These are phyloP conservation scores for Drosophila lacteicornis DNA, from an alignment of 1,140 invertebrate genomes.

Conservation along the genomic window DNA sequence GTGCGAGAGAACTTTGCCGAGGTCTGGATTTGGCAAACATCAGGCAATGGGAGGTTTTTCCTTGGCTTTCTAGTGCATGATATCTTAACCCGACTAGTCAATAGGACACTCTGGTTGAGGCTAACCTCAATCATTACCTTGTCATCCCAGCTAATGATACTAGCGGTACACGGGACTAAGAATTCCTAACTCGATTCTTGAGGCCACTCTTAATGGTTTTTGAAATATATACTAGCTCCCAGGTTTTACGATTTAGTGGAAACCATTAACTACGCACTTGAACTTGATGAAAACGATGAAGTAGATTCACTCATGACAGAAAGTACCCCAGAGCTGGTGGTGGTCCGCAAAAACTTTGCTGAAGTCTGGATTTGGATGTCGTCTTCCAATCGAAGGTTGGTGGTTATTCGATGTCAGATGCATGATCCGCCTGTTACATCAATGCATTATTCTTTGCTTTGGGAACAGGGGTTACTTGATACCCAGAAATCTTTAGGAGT, in stretches of 20 bases:
- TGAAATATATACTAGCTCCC: not conserved
- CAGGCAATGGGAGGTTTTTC: constrained; percentile 20
- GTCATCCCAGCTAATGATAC: not conserved
- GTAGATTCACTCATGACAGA: not conserved
- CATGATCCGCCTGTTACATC: constrained; percentile 19
- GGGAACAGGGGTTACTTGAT: not conserved
- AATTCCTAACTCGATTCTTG: not conserved
- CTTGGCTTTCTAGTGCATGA: constrained; percentile 1
- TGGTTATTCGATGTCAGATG: constrained; percentile 15
- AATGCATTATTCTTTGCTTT: not conserved
- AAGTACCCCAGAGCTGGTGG: not conserved
- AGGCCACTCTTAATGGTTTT: too few species aligned
- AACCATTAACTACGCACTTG: not conserved
- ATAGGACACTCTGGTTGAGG: not conserved
- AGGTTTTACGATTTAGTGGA: not conserved
- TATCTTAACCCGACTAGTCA: not conserved
- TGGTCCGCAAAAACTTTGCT: constrained; percentile 62
- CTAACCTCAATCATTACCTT: not conserved
- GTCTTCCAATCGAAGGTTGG: constrained; percentile 46
- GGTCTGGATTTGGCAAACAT: constrained; percentile 26
- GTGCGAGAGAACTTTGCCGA: constrained; percentile 23
- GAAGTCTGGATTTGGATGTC: constrained; percentile 64
- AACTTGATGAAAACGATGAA: not conserved
- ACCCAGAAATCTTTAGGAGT: too few species aligned
- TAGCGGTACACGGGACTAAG: not conserved